These are phyloP conservation scores for Apogon talboti DNA, from an alignment of 2,797 vertebrate genomes.

Conservation along the genomic window DNA sequence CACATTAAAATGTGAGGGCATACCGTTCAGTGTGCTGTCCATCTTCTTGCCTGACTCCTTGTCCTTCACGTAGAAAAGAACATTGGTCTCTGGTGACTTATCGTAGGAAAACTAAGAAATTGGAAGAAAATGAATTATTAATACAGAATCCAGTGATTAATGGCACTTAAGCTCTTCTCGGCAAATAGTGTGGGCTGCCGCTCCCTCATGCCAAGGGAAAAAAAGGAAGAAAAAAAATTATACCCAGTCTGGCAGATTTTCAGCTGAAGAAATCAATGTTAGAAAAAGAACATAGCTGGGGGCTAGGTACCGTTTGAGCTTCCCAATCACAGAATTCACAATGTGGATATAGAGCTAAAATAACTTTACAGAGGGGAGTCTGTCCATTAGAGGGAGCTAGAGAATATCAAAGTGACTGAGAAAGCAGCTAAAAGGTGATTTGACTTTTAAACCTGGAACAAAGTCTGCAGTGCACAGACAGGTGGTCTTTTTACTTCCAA, in stretches of 20 bases:
- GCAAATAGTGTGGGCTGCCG: conserved; percentile 68
- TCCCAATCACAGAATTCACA: conserved; percentile 65
- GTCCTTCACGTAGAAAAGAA: conserved; percentile 90
- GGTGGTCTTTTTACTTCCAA: conserved; percentile 8
- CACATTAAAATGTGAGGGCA: conserved; percentile 52
- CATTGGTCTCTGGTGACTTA: conserved; percentile 88
- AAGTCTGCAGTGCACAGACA: conserved; percentile 8
- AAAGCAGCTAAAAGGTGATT: conserved; percentile 28
- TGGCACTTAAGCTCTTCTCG: conserved; percentile 66
- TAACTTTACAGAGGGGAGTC: conserved; percentile 42
- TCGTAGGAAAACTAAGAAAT: conserved; percentile 87
- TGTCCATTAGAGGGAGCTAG: conserved; percentile 82
- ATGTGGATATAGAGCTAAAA: conserved; percentile 50
- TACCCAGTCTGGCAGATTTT: conserved; percentile 72
- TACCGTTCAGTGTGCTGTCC: conserved; percentile 95
- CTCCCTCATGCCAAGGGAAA: conserved; percentile 50
- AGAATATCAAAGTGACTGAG: conserved; percentile 65
- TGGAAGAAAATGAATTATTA: conserved; percentile 74
- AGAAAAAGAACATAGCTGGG: conserved; percentile 73
- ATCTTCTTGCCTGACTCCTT: conserved; percentile 86
- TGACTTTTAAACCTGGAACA: conserved; percentile 35
- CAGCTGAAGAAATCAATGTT: conserved; percentile 75
- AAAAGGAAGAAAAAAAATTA: conserved; percentile 37
- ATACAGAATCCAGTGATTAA: conserved; percentile 74
- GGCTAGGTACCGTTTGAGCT: conserved; percentile 67